These are phyloP conservation scores for Huso huso DNA, from an alignment of 2,797 vertebrate genomes.

Conservation along the genomic window DNA sequence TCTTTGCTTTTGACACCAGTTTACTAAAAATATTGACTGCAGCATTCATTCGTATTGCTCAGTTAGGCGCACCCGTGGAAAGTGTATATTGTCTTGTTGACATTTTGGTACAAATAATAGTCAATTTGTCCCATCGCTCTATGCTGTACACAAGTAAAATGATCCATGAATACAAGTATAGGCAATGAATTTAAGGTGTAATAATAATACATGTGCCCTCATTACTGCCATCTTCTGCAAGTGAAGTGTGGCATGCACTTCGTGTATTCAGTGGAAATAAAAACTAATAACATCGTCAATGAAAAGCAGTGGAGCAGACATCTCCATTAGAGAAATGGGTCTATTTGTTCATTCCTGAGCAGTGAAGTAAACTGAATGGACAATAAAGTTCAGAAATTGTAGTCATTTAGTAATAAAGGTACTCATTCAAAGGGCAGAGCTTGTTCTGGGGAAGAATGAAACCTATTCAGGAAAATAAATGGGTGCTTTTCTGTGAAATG, in stretches of 20 bases:
- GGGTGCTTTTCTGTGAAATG: neutral
- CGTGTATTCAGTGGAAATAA: constrained; percentile 34
- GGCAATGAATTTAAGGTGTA: neutral
- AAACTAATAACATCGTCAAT: constrained; percentile 49
- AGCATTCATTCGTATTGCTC: neutral
- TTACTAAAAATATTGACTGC: constrained; percentile 9
- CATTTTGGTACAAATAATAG: too few relatives aligned
- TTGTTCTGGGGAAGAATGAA: constrained; percentile 17
- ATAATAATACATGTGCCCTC: constrained; percentile 20
- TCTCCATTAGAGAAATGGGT: constrained; percentile 35
- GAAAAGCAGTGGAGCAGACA: constrained; percentile 34
- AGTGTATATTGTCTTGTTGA: neutral
- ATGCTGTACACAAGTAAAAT: neutral
- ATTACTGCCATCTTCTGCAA: constrained; percentile 22
- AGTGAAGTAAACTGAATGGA: constrained; percentile 27
- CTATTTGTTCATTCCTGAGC: constrained; percentile 23
- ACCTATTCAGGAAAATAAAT: constrained; percentile 3
- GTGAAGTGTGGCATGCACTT: constrained; percentile 15
- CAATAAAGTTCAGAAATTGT: constrained; percentile 25
- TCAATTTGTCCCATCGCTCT: neutral
- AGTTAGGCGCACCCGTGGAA: neutral
- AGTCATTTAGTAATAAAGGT: constrained; percentile 24
- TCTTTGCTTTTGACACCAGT: constrained; percentile 1
- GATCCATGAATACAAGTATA: neutral
- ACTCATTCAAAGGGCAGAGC: constrained; percentile 18